A percentile compares a stretch with the other conserved stretches of the same genome.
These are phyloP conservation scores for Delichon dasypus DNA, from an alignment of 2,797 vertebrate genomes.

Conservation along the genomic window DNA sequence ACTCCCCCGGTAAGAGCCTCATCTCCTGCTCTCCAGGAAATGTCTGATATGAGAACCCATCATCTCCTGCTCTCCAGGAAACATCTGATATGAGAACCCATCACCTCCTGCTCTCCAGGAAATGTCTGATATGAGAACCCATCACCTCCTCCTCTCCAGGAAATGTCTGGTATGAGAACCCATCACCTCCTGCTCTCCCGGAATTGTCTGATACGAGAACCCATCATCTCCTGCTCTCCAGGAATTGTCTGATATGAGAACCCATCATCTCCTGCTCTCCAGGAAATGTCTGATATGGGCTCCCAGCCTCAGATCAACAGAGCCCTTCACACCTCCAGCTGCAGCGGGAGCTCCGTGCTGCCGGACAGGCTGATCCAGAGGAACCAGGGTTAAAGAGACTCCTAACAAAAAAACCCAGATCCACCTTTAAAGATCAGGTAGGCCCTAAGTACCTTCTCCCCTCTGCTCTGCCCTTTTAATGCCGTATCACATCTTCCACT, in stretches of 20 bases:
- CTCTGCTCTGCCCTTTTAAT: neutral
- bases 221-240: neutral
- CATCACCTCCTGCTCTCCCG: too few species aligned
- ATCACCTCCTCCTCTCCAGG: too few species aligned
- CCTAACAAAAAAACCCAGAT: neutral
- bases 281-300: neutral
- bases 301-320: neutral
- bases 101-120: too few species aligned
- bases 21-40: neutral
- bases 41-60: too few species aligned
- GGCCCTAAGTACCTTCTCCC: neutral
- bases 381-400: neutral
- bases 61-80: too few species aligned
- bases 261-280: neutral
- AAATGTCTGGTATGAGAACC: too few species aligned
- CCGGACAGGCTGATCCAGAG: neutral
- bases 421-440: accelerated
- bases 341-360: neutral
- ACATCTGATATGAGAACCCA: too few species aligned
- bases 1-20: accelerated
- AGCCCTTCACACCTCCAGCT: neutral
- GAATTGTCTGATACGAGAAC: too few species aligned
- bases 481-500: neutral
- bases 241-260: too few species aligned
- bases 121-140: too few species aligned